These are phyloP conservation scores for Hippopotamyrus pictus DNA, from an alignment of 2,797 vertebrate species.

Conservation along the genomic window DNA sequence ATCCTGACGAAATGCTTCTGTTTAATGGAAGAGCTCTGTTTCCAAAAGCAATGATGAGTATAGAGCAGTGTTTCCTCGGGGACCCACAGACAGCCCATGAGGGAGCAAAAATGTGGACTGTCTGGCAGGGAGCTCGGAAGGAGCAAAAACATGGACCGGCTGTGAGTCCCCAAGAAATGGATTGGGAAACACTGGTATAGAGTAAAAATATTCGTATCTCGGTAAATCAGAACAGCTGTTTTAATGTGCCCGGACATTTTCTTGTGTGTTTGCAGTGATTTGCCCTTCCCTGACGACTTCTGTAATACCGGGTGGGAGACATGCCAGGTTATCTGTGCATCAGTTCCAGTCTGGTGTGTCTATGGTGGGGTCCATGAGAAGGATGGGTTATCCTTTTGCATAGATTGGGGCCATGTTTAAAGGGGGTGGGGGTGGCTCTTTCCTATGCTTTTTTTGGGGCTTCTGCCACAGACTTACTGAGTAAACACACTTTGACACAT, in stretches of 20 bases:
- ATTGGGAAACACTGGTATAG: neutral
- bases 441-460: neutral
- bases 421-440: neutral
- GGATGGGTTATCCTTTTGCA: neutral
- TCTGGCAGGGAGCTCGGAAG: neutral
- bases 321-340: neutral
- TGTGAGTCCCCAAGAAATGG: neutral
- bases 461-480: neutral
- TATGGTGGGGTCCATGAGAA: neutral
- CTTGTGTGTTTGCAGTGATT: neutral
- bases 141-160: neutral
- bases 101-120: neutral
- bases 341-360: neutral
- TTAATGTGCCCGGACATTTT: neutral
- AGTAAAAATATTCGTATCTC: neutral
- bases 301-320: neutral
- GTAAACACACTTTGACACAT: neutral
- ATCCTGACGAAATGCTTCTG: neutral
- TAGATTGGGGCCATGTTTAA: neutral
- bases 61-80: neutral
- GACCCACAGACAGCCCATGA: neutral
- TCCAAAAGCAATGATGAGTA: neutral
- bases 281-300: neutral
- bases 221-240: neutral
- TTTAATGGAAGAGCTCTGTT: neutral